Evolutionary conservation across 1,140 invertebrate species (phyloP).

Genomic region (Phortica variegata): DNA sequence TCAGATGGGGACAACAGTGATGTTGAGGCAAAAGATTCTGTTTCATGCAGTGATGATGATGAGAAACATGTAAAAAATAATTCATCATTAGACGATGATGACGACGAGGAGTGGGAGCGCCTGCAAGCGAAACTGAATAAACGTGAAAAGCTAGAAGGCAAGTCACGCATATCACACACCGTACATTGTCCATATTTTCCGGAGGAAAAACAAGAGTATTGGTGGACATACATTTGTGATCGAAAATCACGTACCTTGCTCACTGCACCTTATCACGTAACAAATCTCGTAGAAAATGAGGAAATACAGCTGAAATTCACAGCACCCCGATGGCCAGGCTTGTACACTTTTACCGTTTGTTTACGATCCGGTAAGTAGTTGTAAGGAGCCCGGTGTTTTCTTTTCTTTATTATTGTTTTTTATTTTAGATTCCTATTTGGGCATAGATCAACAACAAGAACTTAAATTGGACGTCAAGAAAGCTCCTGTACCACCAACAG

Average conservation of each 20-base stretch:
- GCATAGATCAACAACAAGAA: constrained; percentile 87
- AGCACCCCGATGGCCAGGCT: constrained; percentile 87
- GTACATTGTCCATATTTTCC: constrained; percentile 97
- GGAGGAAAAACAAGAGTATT: constrained; percentile 96
- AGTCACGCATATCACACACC: constrained; percentile 89
- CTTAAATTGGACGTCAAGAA: constrained; percentile 96
- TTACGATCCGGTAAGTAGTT: constrained; percentile 69
- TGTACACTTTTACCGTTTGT: constrained; percentile 93
- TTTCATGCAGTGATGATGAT: constrained; percentile 58
- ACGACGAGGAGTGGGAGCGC: constrained; percentile 74
- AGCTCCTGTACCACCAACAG: constrained; percentile 82
- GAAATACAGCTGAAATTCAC: constrained; percentile 94
- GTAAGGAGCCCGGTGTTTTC: not conserved
- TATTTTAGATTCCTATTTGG: constrained; percentile 85
- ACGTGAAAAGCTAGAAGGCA: constrained; percentile 88
- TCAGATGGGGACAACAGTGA: constrained; percentile 57
- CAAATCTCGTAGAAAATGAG: constrained; percentile 74
- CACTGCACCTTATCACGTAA: constrained; percentile 90
- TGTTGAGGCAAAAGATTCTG: constrained; percentile 58
- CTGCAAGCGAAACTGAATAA: constrained; percentile 75
- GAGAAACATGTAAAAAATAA: constrained; percentile 61
- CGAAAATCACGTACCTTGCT: constrained; percentile 86
- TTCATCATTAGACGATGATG: constrained; percentile 68
- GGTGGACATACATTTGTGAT: constrained; percentile 98
- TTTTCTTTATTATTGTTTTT: not conserved